Conservation (phyloP, 2,888 invertebrate species). For the Drosophila quinaria region DNA sequence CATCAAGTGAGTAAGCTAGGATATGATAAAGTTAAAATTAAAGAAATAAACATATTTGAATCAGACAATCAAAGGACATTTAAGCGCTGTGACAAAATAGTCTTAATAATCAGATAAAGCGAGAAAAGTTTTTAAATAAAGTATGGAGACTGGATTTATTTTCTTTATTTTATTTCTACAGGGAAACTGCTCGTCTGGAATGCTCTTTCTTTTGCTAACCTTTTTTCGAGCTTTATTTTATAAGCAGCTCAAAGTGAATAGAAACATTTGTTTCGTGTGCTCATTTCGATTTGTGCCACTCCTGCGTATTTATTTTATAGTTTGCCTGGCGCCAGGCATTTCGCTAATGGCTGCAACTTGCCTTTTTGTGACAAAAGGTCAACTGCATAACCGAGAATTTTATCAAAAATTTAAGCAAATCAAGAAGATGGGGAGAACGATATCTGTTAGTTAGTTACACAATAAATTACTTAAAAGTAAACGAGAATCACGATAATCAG, state of each 20-base stretch:
- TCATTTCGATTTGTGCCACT: conserved; percentile 60
- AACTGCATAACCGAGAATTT: conserved; percentile 53
- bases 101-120: too few relatives aligned
- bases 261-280: conserved; percentile 51
- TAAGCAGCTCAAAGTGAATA: conserved; percentile 28
- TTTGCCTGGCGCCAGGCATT: conserved; percentile 70
- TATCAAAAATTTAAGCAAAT: neutral
- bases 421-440: neutral
- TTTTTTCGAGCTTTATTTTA: conserved; percentile 27
- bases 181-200: neutral
- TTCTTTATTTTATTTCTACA: neutral
- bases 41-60: neutral
- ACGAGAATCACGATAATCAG: neutral
- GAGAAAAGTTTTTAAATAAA: neutral
- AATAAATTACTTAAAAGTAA: conserved; percentile 37
- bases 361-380: conserved; percentile 56
- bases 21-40: neutral
- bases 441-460: conserved; percentile 16
- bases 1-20: too few relatives aligned
- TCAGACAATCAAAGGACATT: neutral
- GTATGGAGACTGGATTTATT: neutral
- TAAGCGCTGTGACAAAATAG: too few relatives aligned
- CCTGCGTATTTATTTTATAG: conserved; percentile 74
- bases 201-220: neutral
- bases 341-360: conserved; percentile 59